A percentile compares a stretch with the other conserved stretches of the same genome.
Conservation (phyloP, 2,888 invertebrate genomes). For the Petrophora chlorosata region DNA sequence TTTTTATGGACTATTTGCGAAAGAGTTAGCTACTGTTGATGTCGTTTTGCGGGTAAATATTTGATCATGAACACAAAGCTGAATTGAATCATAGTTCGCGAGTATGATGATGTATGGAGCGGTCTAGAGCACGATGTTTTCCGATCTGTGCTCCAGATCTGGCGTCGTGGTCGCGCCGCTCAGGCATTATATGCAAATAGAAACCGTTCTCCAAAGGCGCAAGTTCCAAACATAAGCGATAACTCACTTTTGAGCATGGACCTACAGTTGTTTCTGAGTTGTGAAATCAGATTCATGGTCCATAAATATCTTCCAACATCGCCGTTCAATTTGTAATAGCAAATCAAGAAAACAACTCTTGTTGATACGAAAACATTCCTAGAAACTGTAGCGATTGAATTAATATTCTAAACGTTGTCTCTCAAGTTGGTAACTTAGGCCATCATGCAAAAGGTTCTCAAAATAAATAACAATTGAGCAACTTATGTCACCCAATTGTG, state of each 20-base stretch:
- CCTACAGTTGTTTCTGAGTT: slow-evolving; percentile 36
- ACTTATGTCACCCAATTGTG: slow-evolving; percentile 62
- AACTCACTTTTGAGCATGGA: slow-evolving; percentile 38
- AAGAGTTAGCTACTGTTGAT: slow-evolving; percentile 45
- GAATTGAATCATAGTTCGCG: slow-evolving; percentile 55
- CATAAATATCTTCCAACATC: slow-evolving; percentile 30
- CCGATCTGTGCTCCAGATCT: slow-evolving; percentile 75
- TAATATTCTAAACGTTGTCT: slow-evolving; percentile 26
- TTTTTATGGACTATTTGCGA: slow-evolving; percentile 46
- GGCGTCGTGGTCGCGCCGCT: slow-evolving; percentile 66
- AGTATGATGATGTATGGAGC: slow-evolving; percentile 60
- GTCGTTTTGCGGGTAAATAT: slow-evolving; percentile 42
- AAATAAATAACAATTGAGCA: slow-evolving; percentile 67
- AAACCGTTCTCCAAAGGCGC: slow-evolving; percentile 54
- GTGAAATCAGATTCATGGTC: slow-evolving; percentile 35
- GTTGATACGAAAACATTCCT: slow-evolving; percentile 25
- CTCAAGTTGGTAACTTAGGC: slow-evolving; percentile 47
- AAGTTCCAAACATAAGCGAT: slow-evolving; percentile 61
- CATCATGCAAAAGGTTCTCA: slow-evolving; percentile 47
- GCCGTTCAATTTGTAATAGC: slow-evolving; percentile 32
- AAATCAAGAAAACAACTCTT: slow-evolving; percentile 23
- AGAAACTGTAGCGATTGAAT: slow-evolving; percentile 17
- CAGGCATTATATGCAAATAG: slow-evolving; percentile 75
- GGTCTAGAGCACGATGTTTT: slow-evolving; percentile 56
- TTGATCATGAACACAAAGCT: slow-evolving; percentile 37